phyloP scores from a whole-genome alignment of 2,888 invertebrate species.

The Pecten maximus region DNA sequence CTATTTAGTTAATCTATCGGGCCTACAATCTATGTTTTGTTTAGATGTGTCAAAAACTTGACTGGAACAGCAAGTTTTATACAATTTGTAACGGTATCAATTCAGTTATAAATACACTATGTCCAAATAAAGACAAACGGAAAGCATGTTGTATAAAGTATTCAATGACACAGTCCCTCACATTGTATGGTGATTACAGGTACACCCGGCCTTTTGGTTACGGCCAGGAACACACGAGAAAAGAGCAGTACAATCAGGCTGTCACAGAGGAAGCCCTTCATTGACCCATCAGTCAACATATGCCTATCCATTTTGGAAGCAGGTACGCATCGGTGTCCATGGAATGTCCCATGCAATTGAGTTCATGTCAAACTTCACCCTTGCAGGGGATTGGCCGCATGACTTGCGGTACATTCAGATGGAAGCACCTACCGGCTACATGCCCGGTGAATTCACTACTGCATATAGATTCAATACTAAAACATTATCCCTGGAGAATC shows the following conservation, averaged over 20 bases:
- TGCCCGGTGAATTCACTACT: constrained; percentile 58
- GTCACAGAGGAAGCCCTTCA: constrained; percentile 49
- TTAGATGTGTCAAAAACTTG: too few relatives aligned
- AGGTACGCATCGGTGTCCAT: constrained; percentile 61
- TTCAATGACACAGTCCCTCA: not conserved
- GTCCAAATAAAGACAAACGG: too few relatives aligned
- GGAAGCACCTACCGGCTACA: constrained; percentile 61
- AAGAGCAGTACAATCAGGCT: constrained; percentile 10
- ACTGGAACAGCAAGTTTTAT: too few relatives aligned
- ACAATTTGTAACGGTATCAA: too few relatives aligned
- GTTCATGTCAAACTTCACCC: constrained; percentile 59
- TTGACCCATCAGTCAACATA: constrained; percentile 57
- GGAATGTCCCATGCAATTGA: constrained; percentile 57
- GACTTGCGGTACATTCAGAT: constrained; percentile 57
- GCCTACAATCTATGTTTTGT: too few relatives aligned
- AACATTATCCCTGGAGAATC: constrained; percentile 43
- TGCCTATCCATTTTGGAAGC: constrained; percentile 58
- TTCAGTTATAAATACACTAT: too few relatives aligned
- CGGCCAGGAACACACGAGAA: constrained; percentile 52
- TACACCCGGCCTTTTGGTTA: constrained; percentile 61
- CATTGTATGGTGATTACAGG: constrained; percentile 42
- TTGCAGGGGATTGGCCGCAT: constrained; percentile 60
- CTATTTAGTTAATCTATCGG: too few relatives aligned
- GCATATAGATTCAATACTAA: constrained; percentile 50
- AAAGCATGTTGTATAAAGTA: not conserved